Evolutionary conservation across 2,888 invertebrate species (phyloP).

Genomic region (Aphidoletes aphidimyza): DNA sequence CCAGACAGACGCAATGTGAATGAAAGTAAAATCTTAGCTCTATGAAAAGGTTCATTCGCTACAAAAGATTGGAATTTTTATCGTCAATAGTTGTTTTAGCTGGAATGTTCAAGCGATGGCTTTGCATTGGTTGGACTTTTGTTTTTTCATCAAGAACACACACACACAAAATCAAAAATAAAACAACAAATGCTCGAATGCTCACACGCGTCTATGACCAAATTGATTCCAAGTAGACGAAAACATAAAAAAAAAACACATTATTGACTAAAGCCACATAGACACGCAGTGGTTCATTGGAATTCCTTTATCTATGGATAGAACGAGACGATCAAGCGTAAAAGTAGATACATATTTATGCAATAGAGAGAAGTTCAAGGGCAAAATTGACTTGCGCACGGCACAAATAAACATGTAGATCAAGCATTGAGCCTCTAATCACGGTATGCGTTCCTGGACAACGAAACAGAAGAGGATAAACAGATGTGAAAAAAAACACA

Average conservation of each 20-base stretch:
- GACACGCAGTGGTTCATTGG: neutral
- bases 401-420: neutral
- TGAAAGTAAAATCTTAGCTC: slow-evolving; percentile 8
- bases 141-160: neutral
- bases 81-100: neutral
- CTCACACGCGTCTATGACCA: neutral
- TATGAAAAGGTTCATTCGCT: neutral
- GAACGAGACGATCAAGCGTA: neutral
- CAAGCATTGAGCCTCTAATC: slow-evolving; percentile 1
- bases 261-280: neutral
- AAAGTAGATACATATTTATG: neutral
- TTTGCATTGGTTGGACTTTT: too few relatives aligned
- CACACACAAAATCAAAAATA: neutral
- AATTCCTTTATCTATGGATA: neutral
- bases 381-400: slow-evolving; percentile 1
- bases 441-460: neutral
- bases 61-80: neutral
- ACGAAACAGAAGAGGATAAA: neutral
- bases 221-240: neutral
- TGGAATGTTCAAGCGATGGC: neutral
- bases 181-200: too few relatives aligned
- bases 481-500: neutral
- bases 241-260: slow-evolving; percentile 2
- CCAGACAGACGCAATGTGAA: neutral
- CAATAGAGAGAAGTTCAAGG: slow-evolving; percentile 39